Evolutionary conservation across 2,888 invertebrate species (phyloP).

Genomic region (Heteromurus nitidus): DNA sequence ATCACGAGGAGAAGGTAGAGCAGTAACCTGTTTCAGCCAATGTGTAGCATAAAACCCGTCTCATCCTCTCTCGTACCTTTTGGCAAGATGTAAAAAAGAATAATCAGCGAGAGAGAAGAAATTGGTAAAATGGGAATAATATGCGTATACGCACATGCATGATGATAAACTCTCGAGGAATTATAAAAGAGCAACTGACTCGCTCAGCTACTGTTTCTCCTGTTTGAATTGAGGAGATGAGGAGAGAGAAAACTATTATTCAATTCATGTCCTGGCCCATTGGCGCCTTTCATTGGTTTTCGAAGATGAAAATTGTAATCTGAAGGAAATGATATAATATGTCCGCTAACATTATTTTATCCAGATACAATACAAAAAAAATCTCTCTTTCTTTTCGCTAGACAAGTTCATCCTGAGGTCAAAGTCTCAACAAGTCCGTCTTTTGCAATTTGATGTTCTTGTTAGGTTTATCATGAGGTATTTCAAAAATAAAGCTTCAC

Average conservation of each 20-base stretch:
- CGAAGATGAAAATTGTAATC: neutral
- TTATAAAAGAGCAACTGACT: slow-evolving; percentile 22
- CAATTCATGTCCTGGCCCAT: slow-evolving; percentile 41
- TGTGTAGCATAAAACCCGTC: slow-evolving; percentile 16
- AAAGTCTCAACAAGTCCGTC: slow-evolving; percentile 12
- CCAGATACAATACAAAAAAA: slow-evolving; percentile 5
- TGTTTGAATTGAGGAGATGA: too few species aligned
- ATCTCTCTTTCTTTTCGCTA: slow-evolving; percentile 7
- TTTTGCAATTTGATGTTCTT: too few species aligned
- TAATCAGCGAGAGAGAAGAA: slow-evolving; percentile 15
- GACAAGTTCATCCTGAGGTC: slow-evolving; percentile 58
- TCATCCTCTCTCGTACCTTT: slow-evolving; percentile 48
- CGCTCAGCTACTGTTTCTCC: neutral
- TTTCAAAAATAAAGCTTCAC: too few species aligned
- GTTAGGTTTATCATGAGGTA: too few species aligned
- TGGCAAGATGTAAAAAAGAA: slow-evolving; percentile 38
- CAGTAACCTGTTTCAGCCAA: slow-evolving; percentile 61
- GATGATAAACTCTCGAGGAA: neutral
- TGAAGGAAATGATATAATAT: neutral
- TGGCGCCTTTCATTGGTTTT: slow-evolving; percentile 48
- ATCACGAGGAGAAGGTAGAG: too few species aligned
- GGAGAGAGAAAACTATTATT: slow-evolving; percentile 12
- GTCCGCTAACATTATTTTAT: neutral
- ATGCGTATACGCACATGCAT: neutral
- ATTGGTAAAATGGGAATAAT: neutral